These are phyloP conservation scores for Dysmachus trigonus DNA, from an alignment of 2,888 invertebrate genomes.

Conservation along the genomic window DNA sequence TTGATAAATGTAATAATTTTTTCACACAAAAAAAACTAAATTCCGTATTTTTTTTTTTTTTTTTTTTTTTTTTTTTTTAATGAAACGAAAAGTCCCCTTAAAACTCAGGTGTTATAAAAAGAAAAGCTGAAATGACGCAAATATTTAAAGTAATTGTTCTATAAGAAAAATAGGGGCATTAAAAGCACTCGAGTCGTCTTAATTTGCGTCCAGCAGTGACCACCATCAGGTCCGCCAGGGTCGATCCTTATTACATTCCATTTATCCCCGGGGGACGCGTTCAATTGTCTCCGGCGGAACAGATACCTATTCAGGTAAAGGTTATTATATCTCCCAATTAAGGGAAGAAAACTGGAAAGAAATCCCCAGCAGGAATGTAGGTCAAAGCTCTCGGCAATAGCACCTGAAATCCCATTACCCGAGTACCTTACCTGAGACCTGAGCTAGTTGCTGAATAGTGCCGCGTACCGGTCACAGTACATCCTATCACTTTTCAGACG, in stretches of 20 bases:
- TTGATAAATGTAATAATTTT: no score
- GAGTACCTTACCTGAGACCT: no score
- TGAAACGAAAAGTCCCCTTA: no score
- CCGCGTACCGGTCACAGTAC: neutral
- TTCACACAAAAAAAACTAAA: no score
- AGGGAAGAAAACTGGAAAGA: neutral
- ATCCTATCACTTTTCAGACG: neutral
- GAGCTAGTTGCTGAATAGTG: neutral
- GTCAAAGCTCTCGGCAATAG: neutral
- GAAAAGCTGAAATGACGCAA: neutral
- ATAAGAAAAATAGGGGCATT: neutral
- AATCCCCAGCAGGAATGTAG: neutral
- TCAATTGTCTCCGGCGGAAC: neutral
- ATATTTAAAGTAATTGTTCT: neutral
- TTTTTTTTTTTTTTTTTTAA: no score
- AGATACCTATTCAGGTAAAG: conserved; percentile 2
- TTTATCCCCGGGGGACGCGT: neutral
- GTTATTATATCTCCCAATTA: conserved; percentile 21
- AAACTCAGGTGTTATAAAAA: no score
- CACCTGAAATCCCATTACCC: neutral
- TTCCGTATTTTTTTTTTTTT: no score
- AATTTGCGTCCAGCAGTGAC: neutral
- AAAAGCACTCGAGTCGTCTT: neutral
- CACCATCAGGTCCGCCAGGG: neutral
- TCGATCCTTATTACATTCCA: neutral